These are phyloP conservation scores for Syngnathus scovelli DNA, from an alignment of 2,113 vertebrate species.

Conservation along the genomic window DNA sequence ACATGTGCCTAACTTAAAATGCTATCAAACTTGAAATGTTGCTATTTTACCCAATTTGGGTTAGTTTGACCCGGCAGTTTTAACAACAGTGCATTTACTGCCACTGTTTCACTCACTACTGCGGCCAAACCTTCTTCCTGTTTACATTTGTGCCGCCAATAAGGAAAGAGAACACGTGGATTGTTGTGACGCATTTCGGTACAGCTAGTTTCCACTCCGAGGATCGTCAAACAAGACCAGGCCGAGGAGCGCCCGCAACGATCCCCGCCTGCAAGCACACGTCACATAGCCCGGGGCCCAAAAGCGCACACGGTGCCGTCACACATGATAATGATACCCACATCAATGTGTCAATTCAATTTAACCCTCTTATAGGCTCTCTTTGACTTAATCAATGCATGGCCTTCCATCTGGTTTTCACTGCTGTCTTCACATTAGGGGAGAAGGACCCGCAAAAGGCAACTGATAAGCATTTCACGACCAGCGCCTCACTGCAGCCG, in stretches of 20 bases:
- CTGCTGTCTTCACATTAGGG: slow-evolving; percentile 47
- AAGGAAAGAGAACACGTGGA: not conserved
- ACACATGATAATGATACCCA: slow-evolving; percentile 62
- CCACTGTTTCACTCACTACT: not conserved
- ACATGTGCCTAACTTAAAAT: too few species aligned
- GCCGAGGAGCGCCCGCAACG: slow-evolving; percentile 8
- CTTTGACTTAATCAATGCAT: slow-evolving; percentile 60
- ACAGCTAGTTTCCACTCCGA: slow-evolving; percentile 21
- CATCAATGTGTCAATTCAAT: slow-evolving; percentile 66
- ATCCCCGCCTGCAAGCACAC: slow-evolving; percentile 14
- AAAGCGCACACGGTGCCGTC: slow-evolving; percentile 43
- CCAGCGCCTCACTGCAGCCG: not conserved
- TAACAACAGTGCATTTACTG: not conserved
- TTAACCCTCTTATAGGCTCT: slow-evolving; percentile 48
- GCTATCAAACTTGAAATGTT: too few species aligned
- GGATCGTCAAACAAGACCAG: slow-evolving; percentile 36
- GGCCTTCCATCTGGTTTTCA: slow-evolving; percentile 56
- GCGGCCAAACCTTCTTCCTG: not conserved
- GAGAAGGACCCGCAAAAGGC: slow-evolving; percentile 12
- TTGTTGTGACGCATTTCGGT: not conserved
- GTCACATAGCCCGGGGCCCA: slow-evolving; percentile 34
- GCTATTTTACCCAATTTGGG: too few species aligned
- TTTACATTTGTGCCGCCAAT: not conserved
- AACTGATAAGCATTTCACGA: slow-evolving; percentile 13
- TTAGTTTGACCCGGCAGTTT: not conserved